These are phyloP conservation scores for Acanthosepion esculentum DNA, from an alignment of 2,888 invertebrate genomes.

Conservation along the genomic window DNA sequence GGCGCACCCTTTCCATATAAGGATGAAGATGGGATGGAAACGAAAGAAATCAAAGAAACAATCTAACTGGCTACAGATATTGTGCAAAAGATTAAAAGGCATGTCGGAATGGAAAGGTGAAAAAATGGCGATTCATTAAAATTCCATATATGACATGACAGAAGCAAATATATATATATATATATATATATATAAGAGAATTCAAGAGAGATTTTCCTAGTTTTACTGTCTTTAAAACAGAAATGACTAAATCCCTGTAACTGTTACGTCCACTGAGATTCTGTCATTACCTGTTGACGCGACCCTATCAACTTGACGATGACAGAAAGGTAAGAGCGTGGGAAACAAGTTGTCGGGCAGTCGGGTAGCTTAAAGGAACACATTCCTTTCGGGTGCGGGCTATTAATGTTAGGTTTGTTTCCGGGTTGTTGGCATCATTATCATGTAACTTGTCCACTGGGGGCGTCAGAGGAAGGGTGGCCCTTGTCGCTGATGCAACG, in stretches of 20 bases:
- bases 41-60: no score
- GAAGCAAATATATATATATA: no score
- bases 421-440: constrained; percentile 2
- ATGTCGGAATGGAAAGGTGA: no score
- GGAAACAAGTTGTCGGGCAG: neutral
- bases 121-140: no score
- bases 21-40: no score
- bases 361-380: neutral
- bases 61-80: no score
- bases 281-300: neutral
- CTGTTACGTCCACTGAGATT: neutral
- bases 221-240: neutral
- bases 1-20: no score
- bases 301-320: neutral
- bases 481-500: neutral
- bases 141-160: no score
- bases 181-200: no score
- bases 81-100: no score
- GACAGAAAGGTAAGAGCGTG: constrained; percentile 12
- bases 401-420: constrained; percentile 13
- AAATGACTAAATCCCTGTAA: neutral
- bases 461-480: neutral
- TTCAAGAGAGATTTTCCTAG: no score
- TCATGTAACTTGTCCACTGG: neutral
- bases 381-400: neutral